phyloP scores from a whole-genome alignment of 1,140 invertebrate species.

The Drosophila sulfurigaster region DNA sequence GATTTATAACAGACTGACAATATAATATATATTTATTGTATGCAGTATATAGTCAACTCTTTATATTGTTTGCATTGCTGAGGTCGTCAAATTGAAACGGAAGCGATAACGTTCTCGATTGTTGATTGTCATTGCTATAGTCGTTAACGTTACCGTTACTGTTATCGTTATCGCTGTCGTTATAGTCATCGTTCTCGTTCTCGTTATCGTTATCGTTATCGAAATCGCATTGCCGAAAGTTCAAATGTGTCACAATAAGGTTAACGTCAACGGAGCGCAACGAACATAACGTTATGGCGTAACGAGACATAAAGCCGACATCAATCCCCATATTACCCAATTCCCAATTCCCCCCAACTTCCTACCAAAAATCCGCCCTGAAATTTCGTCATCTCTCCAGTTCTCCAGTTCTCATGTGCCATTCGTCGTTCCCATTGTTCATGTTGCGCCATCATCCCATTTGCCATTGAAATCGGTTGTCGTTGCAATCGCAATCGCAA shows the following conservation, averaged over 20 bases:
- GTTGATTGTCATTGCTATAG: neutral
- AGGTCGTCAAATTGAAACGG: neutral
- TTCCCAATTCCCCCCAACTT: neutral
- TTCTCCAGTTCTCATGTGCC: neutral
- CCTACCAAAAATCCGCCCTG: slow-evolving; percentile 3
- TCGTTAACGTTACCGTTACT: neutral
- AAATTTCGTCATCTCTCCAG: neutral
- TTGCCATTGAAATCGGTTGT: slow-evolving; percentile 17
- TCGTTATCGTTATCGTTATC: slow-evolving; percentile 11
- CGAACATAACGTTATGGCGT: slow-evolving; percentile 19
- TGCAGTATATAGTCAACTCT: too few relatives aligned
- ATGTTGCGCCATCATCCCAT: neutral
- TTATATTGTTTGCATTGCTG: neutral
- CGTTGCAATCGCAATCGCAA: slow-evolving; percentile 10
- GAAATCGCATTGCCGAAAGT: slow-evolving; percentile 20
- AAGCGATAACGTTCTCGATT: neutral
- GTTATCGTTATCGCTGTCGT: neutral
- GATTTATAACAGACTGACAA: too few relatives aligned
- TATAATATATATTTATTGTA: too few relatives aligned
- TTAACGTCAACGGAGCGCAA: slow-evolving; percentile 23
- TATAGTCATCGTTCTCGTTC: neutral
- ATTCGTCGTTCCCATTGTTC: neutral
- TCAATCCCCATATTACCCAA: slow-evolving; percentile 32
- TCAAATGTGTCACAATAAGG: slow-evolving; percentile 39
- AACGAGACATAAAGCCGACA: slow-evolving; percentile 26